These are phyloP conservation scores for Sarcophaga caerulescens DNA, from an alignment of 2,888 invertebrate species.

Conservation along the genomic window DNA sequence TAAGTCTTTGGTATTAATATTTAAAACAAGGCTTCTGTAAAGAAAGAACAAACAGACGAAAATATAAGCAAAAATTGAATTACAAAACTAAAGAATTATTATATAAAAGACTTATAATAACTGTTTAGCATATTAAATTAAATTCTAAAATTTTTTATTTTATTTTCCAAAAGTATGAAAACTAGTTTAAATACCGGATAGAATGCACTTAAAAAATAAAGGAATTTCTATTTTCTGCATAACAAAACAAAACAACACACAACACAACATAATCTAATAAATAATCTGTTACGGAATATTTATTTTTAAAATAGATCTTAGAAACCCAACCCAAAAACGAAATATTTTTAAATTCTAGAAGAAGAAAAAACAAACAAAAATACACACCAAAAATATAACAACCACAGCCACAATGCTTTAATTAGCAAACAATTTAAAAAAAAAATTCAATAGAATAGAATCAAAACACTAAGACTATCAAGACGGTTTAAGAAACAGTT, in stretches of 20 bases:
- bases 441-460: slow-evolving; percentile 21
- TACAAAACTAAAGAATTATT: neutral
- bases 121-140: slow-evolving; percentile 39
- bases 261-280: slow-evolving; percentile 13
- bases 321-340: slow-evolving; percentile 45
- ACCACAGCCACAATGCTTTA: slow-evolving; percentile 21
- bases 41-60: neutral
- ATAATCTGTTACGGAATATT: neutral
- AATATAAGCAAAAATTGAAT: neutral
- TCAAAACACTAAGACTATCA: slow-evolving; percentile 1
- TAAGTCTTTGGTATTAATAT: slow-evolving; percentile 60
- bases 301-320: neutral
- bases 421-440: slow-evolving; percentile 54
- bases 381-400: neutral
- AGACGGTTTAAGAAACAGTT: neutral
- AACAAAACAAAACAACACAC: neutral
- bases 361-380: neutral
- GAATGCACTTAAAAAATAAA: too few relatives aligned
- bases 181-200: neutral
- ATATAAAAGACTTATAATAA: too few relatives aligned
- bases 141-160: neutral
- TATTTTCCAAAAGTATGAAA: neutral
- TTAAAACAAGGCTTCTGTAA: neutral
- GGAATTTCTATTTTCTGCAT: neutral
- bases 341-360: neutral